Evolutionary conservation across 2,797 vertebrate genomes (phyloP).

Genomic region (Paratrypauchen microcephalus): DNA sequence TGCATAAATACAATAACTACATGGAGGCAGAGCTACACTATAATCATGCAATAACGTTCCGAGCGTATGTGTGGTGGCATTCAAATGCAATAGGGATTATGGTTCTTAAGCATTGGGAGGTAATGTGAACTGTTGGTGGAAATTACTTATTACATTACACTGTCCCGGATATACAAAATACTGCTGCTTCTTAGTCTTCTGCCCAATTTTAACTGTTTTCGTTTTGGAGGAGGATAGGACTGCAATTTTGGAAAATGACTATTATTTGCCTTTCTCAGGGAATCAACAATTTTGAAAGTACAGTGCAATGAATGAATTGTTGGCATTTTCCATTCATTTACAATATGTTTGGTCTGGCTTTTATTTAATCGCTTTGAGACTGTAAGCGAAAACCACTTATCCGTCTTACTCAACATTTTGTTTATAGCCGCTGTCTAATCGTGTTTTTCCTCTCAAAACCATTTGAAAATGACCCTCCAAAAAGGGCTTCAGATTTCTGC

Average conservation of each 20-base stretch:
- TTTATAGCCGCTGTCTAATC: conserved; percentile 44
- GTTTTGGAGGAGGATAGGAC: conserved; percentile 71
- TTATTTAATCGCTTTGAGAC: conserved; percentile 47
- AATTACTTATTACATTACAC: conserved; percentile 78
- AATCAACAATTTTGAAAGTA: conserved; percentile 79
- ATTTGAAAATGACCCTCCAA: conserved; percentile 31
- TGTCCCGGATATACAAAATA: conserved; percentile 71
- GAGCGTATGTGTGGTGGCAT: conserved; percentile 74
- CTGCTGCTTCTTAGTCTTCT: conserved; percentile 62
- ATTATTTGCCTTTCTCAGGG: conserved; percentile 78
- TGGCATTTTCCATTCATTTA: conserved; percentile 62
- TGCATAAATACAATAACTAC: conserved; percentile 78
- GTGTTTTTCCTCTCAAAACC: conserved; percentile 35
- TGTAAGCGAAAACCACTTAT: conserved; percentile 46
- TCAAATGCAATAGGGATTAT: conserved; percentile 75
- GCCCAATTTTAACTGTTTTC: conserved; percentile 72
- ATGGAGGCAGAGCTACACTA: conserved; percentile 60
- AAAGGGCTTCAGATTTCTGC: conserved; percentile 53
- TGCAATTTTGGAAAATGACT: conserved; percentile 80
- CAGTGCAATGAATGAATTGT: conserved; percentile 71
- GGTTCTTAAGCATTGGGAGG: conserved; percentile 69
- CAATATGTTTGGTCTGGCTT: conserved; percentile 49
- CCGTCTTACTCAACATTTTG: conserved; percentile 47
- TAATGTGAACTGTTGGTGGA: conserved; percentile 78
- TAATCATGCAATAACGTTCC: conserved; percentile 79